Base-by-base conservation (phyloP, 2,888 invertebrate species). In the Amorpha juglandis region DNA sequence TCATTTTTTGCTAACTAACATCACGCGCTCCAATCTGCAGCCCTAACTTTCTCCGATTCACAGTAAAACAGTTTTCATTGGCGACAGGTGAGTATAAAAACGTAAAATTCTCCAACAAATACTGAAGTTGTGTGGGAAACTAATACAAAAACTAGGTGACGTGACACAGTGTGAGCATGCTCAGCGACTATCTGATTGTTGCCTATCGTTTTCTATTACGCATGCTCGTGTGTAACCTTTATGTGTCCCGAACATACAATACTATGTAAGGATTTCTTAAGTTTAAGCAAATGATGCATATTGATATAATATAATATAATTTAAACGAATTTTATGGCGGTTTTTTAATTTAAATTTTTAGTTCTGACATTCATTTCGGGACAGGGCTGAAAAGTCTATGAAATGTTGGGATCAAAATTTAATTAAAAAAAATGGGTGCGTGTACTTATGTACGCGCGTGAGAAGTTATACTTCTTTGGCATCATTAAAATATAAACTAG, bases 21-120 rank as follows among this genome's bases (percentile, higher is more conserved):
- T 50, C 9, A 58, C 63, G 69, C 16, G 42, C 38, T 35, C 42
- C 19, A 19, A 58, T 58, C 42, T 19, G 19, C 16, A 70, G 68
- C 68, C 63, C 63, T 64, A 77, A 82, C 83, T 86, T 85, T 86
- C 84, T 69, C 80, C 71, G 72, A 74, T 79, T 74, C 72, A 67
- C 76, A 80, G 72, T 79, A 78, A 82, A 84, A 82, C 79, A 80
- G 80, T 83, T 86, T 75, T 78, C 75, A 83, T 72, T 70, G 70
- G 67, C 70, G 70, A 78, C 84, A 82, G 86, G 80, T 73, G 76
- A 76, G 77, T 77, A 76, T 80, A 88, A 88, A 88, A 89, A 88
- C 78, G 74, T 71, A 77, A 81, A 79, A 76, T 79, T 74, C 71
- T 77, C 27, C 76, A 76, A 73, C 62, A 78, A 76, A 79, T 74